Base-by-base conservation (phyloP, 2,888 invertebrate species). In the Dilophus febrilis region DNA sequence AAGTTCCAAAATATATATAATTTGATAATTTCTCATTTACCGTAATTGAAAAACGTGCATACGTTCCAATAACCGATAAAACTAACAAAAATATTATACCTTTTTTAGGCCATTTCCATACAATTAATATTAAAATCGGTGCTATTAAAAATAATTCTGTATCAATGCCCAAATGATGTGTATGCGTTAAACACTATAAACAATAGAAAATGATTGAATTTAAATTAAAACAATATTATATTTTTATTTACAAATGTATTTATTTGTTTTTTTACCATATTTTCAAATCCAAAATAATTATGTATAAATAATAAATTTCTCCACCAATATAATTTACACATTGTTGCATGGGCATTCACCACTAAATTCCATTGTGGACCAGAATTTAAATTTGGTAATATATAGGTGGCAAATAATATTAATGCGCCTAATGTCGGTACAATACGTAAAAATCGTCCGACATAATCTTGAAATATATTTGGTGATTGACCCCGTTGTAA, bases 361-460 rank as follows among this genome's bases (percentile, higher is more conserved):
- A 77, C 76, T 14, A 74, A 59, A 51, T 75, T 75, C 77, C 77
- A 78, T 52, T 75, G 71, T 0, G 78, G 78, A 4, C 78, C 78
- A 1, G 70, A 67, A 37, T 70, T 70, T 44, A 71, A 57, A 49
- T 66, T 65, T 1, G 77, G 77, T 49, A 77, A 57, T 3, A 78
- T 63, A 44, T 70, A 74, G 1, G 77, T 77, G 48, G 77, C 77
- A 54, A 78, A 76, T 17, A 75, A 54, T 44, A 77, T 73, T 6
- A 78, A 50, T 1, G 74, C 75, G 2, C 67, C 71, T 41, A 78
- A 58, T 1, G 75, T 70, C 10, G 78, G 78, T 1, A 77, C 33
- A 35, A 37, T 39, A 2, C 72, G 67, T 49, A 77, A 62, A 10
- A 77, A 53, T 47, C 77, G 62, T 11, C 73, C 73, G 2, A 68